Conservation (phyloP, 2,888 invertebrate species). For the Eupithecia dodoneata region DNA sequence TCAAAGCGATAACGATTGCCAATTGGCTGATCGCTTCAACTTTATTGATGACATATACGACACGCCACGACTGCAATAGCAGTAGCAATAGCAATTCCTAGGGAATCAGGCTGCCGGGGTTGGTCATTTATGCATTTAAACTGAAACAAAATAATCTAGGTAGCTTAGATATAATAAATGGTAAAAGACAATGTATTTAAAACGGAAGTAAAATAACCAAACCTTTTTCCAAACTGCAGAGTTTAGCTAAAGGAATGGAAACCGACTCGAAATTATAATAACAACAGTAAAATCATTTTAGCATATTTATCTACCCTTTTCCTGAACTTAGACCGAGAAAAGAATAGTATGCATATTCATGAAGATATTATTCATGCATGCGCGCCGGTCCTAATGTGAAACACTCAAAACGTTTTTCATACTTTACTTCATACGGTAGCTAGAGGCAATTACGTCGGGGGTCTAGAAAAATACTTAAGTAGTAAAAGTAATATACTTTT, state of each 20-base stretch:
- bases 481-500: no score
- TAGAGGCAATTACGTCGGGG: constrained; percentile 35
- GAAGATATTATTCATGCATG: constrained; percentile 56
- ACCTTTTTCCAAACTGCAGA: neutral
- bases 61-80: neutral
- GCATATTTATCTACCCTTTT: constrained; percentile 55
- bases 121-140: neutral
- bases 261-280: constrained; percentile 22
- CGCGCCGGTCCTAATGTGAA: constrained; percentile 45
- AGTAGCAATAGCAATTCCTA: neutral
- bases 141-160: neutral
- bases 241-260: constrained; percentile 7
- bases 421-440: constrained; percentile 25
- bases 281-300: constrained; percentile 53
- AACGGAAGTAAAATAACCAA: neutral
- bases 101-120: neutral
- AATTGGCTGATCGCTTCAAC: neutral
- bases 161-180: neutral
- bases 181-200: constrained; percentile 6
- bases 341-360: constrained; percentile 62
- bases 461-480: no score
- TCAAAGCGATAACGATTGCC: neutral
- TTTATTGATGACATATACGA: neutral
- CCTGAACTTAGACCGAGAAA: constrained; percentile 52
- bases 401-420: constrained; percentile 35